These are phyloP conservation scores for Balanococcus diminutus DNA, from an alignment of 2,888 invertebrate genomes.

Conservation along the genomic window DNA sequence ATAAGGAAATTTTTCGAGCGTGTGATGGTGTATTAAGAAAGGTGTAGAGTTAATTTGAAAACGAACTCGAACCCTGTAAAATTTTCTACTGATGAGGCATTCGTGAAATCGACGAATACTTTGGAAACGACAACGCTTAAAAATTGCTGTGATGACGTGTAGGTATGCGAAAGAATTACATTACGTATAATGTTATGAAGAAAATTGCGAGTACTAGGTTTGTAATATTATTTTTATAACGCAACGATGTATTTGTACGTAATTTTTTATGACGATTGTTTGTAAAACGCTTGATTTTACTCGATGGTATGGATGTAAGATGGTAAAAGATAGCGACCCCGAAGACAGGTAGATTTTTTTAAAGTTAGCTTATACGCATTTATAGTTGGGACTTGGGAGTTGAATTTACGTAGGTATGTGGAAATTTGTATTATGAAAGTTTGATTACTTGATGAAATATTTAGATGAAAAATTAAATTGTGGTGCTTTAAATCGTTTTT, in stretches of 20 bases:
- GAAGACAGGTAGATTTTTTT: background rate
- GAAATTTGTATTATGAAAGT: background rate
- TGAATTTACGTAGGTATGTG: background rate
- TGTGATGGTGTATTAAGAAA: background rate
- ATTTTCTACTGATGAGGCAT: background rate
- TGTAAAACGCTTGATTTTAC: background rate
- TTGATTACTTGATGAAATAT: background rate
- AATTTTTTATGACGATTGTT: background rate
- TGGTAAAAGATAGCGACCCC: background rate
- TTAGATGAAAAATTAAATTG: background rate
- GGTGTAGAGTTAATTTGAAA: background rate
- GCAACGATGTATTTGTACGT: background rate
- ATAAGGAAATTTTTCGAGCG: background rate
- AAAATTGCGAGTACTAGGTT: background rate
- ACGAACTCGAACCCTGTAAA: background rate
- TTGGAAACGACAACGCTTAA: slow-evolving; percentile 28
- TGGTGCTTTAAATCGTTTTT: background rate
- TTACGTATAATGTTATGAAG: background rate
- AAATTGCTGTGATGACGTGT: slow-evolving; percentile 20
- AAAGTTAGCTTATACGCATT: background rate
- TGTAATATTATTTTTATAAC: background rate
- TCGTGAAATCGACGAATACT: background rate
- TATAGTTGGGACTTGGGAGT: background rate
- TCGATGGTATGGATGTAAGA: no score
- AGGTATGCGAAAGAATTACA: background rate